phyloP scores from a whole-genome alignment of 1,140 invertebrate species.

The Neuroterus valhalla region DNA sequence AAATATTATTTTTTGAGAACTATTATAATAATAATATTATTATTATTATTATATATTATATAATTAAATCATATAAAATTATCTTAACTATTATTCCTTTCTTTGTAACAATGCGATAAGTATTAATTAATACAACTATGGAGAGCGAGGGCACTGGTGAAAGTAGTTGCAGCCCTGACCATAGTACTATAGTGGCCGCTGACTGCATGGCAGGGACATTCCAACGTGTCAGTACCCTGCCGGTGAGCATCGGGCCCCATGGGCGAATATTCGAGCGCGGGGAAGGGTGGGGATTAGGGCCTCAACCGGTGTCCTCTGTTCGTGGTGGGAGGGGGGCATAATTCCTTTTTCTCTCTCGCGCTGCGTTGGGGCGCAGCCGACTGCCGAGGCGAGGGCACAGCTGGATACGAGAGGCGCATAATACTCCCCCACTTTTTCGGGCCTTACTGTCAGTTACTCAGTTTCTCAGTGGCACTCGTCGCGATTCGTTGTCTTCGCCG shows the following conservation, averaged over 20 bases:
- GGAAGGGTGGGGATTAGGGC: constrained; percentile 16
- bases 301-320: not conserved
- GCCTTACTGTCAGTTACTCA: constrained; percentile 46
- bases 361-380: not conserved
- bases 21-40: too few species aligned
- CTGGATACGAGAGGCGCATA: not conserved
- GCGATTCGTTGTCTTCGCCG: constrained; percentile 33
- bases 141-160: not conserved
- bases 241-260: constrained; percentile 33
- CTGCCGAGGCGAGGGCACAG: too few species aligned
- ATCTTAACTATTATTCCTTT: too few species aligned
- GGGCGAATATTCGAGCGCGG: constrained; percentile 32
- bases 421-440: constrained; percentile 39
- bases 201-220: constrained; percentile 45
- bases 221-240: constrained; percentile 45
- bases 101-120: too few species aligned
- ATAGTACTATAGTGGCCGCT: constrained; percentile 15
- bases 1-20: too few species aligned
- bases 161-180: not conserved
- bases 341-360: not conserved
- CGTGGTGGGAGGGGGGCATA: not conserved
- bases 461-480: constrained; percentile 51
- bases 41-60: too few species aligned
- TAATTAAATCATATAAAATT: too few species aligned
- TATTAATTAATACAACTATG: too few species aligned